These are phyloP conservation scores for Eulemur rufifrons DNA, from an alignment of 2,113 vertebrate species.

Conservation along the genomic window DNA sequence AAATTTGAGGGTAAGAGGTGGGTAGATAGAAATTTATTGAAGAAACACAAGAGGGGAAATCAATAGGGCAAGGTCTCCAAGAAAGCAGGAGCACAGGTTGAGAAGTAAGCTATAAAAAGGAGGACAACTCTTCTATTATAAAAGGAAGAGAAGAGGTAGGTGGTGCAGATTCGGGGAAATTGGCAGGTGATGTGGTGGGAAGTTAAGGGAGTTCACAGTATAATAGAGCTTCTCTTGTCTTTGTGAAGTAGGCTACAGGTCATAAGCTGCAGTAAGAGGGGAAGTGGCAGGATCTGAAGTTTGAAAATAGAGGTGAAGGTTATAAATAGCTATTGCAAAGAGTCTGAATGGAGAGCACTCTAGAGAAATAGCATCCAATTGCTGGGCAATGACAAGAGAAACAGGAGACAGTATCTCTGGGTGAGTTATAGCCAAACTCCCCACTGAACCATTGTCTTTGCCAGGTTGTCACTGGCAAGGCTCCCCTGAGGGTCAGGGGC, in stretches of 20 bases:
- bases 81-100: neutral
- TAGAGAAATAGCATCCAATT: neutral
- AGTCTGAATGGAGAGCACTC: neutral
- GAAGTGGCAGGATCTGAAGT: neutral
- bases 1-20: neutral
- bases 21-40: neutral
- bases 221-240: neutral
- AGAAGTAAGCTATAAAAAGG: neutral
- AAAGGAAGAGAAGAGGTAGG: neutral
- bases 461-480: neutral
- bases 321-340: neutral
- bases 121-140: neutral
- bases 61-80: neutral
- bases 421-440: neutral
- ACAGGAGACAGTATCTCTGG: no score
- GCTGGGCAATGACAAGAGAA: neutral
- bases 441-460: no score
- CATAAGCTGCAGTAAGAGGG: neutral
- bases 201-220: neutral
- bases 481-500: no score
- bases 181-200: neutral
- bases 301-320: neutral
- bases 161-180: neutral
- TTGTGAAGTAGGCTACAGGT: neutral
- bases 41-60: neutral